Percentiles rank a stretch among this genome's conserved stretches.
These are phyloP conservation scores for Zygaena filipendulae DNA, from an alignment of 2,888 invertebrate genomes.

Conservation along the genomic window DNA sequence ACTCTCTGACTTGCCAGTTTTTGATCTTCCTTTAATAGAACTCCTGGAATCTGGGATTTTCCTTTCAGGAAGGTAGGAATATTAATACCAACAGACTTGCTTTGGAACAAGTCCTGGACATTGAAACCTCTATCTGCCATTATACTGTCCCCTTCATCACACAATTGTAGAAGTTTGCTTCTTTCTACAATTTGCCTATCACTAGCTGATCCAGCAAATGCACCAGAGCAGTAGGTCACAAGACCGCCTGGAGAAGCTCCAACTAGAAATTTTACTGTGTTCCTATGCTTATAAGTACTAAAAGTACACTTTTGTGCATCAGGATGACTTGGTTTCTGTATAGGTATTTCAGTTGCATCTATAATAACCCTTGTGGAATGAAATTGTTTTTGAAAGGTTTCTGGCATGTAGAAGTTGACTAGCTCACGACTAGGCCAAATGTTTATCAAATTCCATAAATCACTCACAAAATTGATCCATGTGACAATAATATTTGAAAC, in stretches of 20 bases:
- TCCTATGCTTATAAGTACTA: conserved; percentile 15
- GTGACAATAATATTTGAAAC: too few species aligned
- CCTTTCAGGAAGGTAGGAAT: too few species aligned
- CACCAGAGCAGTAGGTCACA: conserved; percentile 13
- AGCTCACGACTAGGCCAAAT: too few species aligned
- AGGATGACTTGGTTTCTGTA: conserved; percentile 13
- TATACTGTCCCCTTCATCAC: too few species aligned
- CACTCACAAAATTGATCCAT: conserved; percentile 10
- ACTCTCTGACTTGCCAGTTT: too few species aligned
- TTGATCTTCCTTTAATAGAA: conserved; percentile 5
- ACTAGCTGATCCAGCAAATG: conserved; percentile 15
- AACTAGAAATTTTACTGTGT: conserved; percentile 15
- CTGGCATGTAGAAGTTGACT: too few species aligned
- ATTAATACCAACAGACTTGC: conserved; percentile 13
- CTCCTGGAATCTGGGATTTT: too few species aligned
- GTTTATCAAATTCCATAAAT: conserved; percentile 8
- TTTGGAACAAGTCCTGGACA: conserved; percentile 18
- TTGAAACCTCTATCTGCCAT: conserved; percentile 19
- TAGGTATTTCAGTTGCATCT: conserved; percentile 16
- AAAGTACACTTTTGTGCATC: conserved; percentile 12
- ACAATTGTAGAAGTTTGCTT: conserved; percentile 9
- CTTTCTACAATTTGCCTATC: conserved; percentile 16
- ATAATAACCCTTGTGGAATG: conserved; percentile 10
- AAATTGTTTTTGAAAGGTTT: conserved; percentile 9
- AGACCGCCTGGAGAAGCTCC: conserved; percentile 17